A percentile compares a stretch with the other conserved stretches of the same genome.
Conservation (phyloP, 2,888 invertebrate species). For the Lepidonotus clava region DNA sequence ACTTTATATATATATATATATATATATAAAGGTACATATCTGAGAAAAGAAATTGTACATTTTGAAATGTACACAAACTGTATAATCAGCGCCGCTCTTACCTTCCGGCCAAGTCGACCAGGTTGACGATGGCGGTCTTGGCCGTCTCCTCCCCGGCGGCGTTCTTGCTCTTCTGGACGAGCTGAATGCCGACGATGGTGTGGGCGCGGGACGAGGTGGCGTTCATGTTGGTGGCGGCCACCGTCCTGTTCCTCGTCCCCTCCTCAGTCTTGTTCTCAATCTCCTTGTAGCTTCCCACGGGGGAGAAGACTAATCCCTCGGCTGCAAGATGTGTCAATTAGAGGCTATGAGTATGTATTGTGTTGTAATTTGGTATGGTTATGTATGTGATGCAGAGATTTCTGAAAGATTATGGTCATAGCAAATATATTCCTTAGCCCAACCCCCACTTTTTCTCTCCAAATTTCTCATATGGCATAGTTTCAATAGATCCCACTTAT, state of each 20-base stretch:
- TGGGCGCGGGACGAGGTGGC: slow-evolving; percentile 83
- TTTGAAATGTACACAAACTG: no score
- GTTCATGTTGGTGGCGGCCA: slow-evolving; percentile 84
- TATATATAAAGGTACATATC: not conserved
- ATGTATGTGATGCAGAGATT: no score
- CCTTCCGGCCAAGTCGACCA: slow-evolving; percentile 84
- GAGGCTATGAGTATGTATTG: no score
- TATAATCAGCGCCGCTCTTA: no score
- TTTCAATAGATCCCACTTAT: no score
- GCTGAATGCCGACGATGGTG: slow-evolving; percentile 83
- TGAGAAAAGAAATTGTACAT: no score
- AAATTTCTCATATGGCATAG: no score
- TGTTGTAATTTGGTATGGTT: no score
- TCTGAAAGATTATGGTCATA: not conserved
- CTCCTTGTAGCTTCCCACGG: slow-evolving; percentile 81
- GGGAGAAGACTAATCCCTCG: slow-evolving; percentile 81
- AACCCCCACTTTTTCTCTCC: not conserved
- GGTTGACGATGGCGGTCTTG: slow-evolving; percentile 82
- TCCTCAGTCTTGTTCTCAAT: slow-evolving; percentile 82
- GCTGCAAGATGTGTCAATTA: slow-evolving; percentile 80
- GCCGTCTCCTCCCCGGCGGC: slow-evolving; percentile 82
- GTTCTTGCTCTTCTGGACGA: slow-evolving; percentile 82
- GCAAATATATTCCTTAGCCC: not conserved
- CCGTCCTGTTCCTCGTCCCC: slow-evolving; percentile 83
- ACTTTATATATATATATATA: not conserved